Evolutionary conservation across 1,140 invertebrate genomes (phyloP), one percentile per base, ranked within the genome.

Genomic region (Hylyphantes graminicola): DNA sequence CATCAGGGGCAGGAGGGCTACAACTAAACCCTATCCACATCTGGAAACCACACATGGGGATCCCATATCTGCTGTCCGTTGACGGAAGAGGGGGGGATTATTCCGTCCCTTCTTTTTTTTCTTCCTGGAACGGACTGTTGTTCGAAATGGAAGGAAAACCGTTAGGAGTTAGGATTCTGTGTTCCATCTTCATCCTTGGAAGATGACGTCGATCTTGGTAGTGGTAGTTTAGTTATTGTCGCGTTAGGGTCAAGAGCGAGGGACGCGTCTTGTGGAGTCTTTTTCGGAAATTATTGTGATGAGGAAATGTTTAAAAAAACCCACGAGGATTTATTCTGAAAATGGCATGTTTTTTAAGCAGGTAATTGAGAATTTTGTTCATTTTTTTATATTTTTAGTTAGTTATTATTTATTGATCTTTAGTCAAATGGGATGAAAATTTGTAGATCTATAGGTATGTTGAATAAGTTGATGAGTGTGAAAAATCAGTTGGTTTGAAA

Each of bases 151-250:
- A 53, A n/a, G 17, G 13, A 80, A 55, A 21, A 76, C 77, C 35
- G 77, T 80, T 80, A 80, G 70, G 77, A 79, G n/a, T n/a, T n/a
- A 79, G 70, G 77, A 80, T 80, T 48, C 50, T 70, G 64, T 80
- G 61, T 70, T 74, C 54, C 65, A 35, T 80, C 13, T 70, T 70
- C 77, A 70, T 80, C 77, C 64, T 59, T 61, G 57, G 50, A 55
- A n/a, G 67, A 80, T 80, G 77, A 80, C 77, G 77, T 70, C 54
- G 77, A 19, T 70, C 35, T 35, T 15, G 53, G 53, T 67, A 80
- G 77, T 12, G 9, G 64, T 80, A 80, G 65, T 65, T 15, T 17
- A 74, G 21, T 7, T 21, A 57, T n/a, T 35, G 50, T 48, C 50
- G 51, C 48, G n/a, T 15, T 12, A 19, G 68, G 68, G 68, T 70